Base-by-base conservation (phyloP, 92 coral and sea anemone genomes). In the Zoanthus sociatus region DNA sequence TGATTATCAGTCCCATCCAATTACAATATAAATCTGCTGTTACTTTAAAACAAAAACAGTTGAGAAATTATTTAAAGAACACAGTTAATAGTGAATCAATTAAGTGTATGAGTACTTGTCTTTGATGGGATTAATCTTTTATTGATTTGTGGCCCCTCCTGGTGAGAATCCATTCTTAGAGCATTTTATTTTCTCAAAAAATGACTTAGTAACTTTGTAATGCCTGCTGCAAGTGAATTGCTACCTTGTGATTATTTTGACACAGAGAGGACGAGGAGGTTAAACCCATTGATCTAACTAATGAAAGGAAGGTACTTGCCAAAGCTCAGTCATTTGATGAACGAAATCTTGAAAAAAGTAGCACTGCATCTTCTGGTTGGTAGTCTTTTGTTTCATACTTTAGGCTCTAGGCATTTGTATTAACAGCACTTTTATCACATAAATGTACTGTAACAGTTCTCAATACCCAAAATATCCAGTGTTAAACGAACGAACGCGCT, bases 291-390 rank as follows among this genome's bases (percentile, higher is more conserved):
- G 84, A 79, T n/a, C 26, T 79, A 17, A 79, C 7, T 14, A 79
- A 79, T 18, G 74, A 79, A 16, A 79, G 84, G 61, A 79, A 79
- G 54, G 45, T 79, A 63, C 58, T 79, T 12, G 60, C 73, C 44
- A 79, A 79, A 63, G 84, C 84, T 12, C 84, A 79, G 74, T 79
- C 84, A 64, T 79, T 79, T 44, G 84, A 79, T 64, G 84, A 79
- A 79, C 64, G 84, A 79, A 79, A 79, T 46, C 26, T 79, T 61
- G 84, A 79, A 31, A 79, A 79, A 64, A 33, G 53, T 70, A 45
- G 10, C 48, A 11, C 73, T 79, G 12, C 26, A 11, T 14, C 84
- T 64, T 45, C 58, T 44, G 84, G 84, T 79, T 42, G 20, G 84
- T 45, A 70, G 84, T 30, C 13, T 9, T 4, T 20, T 55, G 16